Base-by-base conservation (phyloP, 2,113 vertebrate species). In the Pangasianodon hypophthalmus region DNA sequence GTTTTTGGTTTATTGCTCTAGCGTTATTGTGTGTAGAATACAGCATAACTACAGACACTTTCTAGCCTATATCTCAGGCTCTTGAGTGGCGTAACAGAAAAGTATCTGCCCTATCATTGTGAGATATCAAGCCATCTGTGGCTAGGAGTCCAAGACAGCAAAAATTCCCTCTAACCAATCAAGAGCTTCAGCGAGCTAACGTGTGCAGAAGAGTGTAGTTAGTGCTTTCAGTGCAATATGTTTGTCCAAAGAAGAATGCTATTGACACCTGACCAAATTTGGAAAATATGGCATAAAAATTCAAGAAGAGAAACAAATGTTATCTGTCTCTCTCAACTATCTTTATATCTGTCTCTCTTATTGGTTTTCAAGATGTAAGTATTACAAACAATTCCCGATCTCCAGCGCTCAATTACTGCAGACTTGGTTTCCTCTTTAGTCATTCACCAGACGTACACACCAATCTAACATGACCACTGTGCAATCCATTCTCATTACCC, bases 401-500 rank as follows among this genome's bases (percentile, higher is more conserved):
- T 83, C 81, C 13, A 24, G 41, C 26, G 4, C 9, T 83, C 80
- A 81, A 83, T 56, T 60, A 58, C 32, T 13, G 56, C 82, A 84
- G 54, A 41, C 54, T 44, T 2, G 54, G 21, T 44, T 84, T 60
- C 56, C 82, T 84, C 56, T 60, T 84, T 84, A 84, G 19, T 84
- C 24, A 79, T 88, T 88, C 87, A 18, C 79, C 48, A 26, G 48
- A 69, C 48, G 32, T 44, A 88, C 79, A 54, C 62, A 54, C 87
- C 71, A 64, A 60, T 85, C 69, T 80, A 54, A 88, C 77, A 60
- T 46, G 58, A n/a, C 87, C 52, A 56, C 21, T 87, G 44, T 46
- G 84, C 77, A 60, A 86, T 89, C 79, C 71, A 50, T 87, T 52
- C 90, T 84, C 87, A 86, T 89, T 89, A 87, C 29, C 79, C 48